Conservation (phyloP, 1,140 invertebrate species). For the Cydia splendana region DNA sequence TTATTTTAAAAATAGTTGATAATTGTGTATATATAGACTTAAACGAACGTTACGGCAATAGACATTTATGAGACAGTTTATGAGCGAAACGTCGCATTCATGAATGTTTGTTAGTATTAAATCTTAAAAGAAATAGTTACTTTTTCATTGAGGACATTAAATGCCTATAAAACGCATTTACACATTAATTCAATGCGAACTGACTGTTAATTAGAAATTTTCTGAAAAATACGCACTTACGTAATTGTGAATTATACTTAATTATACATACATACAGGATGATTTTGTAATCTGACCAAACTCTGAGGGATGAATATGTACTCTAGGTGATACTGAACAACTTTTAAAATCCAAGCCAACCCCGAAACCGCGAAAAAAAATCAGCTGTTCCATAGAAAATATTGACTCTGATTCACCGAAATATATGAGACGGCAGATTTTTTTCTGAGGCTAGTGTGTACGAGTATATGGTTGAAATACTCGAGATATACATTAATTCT, state of each 20-base stretch:
- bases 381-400: too few relatives aligned
- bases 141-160: background rate
- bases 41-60: conserved; percentile 16
- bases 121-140: background rate
- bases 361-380: too few relatives aligned
- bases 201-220: background rate
- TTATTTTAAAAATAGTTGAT: conserved; percentile 17
- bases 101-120: background rate
- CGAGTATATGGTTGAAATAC: too few relatives aligned
- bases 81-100: background rate
- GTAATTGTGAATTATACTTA: conserved; percentile 34
- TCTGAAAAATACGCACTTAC: background rate
- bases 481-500: too few relatives aligned
- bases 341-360: too few relatives aligned
- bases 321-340: too few relatives aligned
- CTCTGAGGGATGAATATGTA: too few relatives aligned
- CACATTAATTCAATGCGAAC: background rate
- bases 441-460: too few relatives aligned
- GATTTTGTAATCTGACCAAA: too few relatives aligned
- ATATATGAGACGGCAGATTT: too few relatives aligned
- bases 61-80: conserved; percentile 12
- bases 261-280: too few relatives aligned
- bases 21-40: conserved; percentile 26
- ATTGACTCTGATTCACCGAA: too few relatives aligned
- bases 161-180: background rate